Evolutionary conservation across 2,113 vertebrate species (phyloP).

Genomic region (Chionis minor): DNA sequence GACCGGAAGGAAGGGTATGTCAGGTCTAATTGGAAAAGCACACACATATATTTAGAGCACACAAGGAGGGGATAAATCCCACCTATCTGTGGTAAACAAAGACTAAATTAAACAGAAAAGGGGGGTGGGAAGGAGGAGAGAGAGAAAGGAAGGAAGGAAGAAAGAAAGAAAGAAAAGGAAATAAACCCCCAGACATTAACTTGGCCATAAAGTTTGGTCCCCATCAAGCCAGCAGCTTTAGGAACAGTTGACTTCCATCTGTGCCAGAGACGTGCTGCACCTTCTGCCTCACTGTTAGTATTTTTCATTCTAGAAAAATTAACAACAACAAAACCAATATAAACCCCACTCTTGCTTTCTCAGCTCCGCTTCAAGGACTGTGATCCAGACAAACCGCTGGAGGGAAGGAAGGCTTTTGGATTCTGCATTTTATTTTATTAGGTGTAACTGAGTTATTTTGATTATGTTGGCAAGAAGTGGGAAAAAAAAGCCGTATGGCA

Average conservation of each 20-base stretch:
- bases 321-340: neutral
- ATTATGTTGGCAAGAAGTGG: conserved; percentile 53
- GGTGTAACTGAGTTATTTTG: conserved; percentile 64
- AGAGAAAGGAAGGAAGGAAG: neutral
- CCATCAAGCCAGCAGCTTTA: neutral
- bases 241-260: neutral
- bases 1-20: neutral
- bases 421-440: conserved; percentile 59
- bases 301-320: neutral
- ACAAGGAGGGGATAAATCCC: neutral
- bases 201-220: neutral
- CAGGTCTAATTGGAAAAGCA: neutral
- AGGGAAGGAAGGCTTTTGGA: conserved; percentile 59
- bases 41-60: neutral
- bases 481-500: neutral
- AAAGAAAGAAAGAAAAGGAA: neutral
- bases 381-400: conserved; percentile 33
- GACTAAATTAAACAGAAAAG: neutral
- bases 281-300: neutral
- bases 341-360: neutral
- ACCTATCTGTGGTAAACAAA: neutral
- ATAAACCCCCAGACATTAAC: neutral
- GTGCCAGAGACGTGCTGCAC: neutral
- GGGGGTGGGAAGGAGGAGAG: too few species aligned
- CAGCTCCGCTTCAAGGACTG: conserved; percentile 20